Conservation (phyloP, 1,140 invertebrate species). For the Zelostemma sp. region DNA sequence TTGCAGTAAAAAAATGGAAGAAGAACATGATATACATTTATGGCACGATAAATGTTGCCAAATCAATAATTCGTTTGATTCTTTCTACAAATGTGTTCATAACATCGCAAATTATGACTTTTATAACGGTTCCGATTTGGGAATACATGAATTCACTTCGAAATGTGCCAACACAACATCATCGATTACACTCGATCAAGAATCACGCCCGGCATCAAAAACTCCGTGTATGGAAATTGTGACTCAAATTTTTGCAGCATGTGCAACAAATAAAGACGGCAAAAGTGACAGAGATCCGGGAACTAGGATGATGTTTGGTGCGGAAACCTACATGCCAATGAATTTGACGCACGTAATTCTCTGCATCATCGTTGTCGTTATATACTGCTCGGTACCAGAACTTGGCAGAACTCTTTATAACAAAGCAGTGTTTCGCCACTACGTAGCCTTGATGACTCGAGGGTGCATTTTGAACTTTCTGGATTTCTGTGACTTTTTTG, state of each 20-base stretch:
- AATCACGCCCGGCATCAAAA: conserved; percentile 8
- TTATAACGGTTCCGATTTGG: too few relatives aligned
- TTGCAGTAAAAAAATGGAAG: too few relatives aligned
- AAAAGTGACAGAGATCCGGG: conserved; percentile 18
- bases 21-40: conserved; percentile 14
- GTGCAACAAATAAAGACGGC: conserved; percentile 4
- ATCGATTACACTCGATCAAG: conserved; percentile 16
- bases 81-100: too few relatives aligned
- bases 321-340: conserved; percentile 56
- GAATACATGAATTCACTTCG: conserved; percentile 6
- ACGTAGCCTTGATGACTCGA: conserved; percentile 50
- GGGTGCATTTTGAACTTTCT: conserved; percentile 43
- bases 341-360: conserved; percentile 56
- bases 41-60: conserved; percentile 43
- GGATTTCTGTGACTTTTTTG: conserved; percentile 43
- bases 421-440: conserved; percentile 55
- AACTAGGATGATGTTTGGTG: conserved; percentile 54
- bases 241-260: too few relatives aligned
- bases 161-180: conserved; percentile 16
- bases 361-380: conserved; percentile 50
- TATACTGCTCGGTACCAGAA: conserved; percentile 53
- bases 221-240: too few relatives aligned
- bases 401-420: conserved; percentile 53
- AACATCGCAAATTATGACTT: too few relatives aligned
- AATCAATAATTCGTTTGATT: conserved; percentile 36